A percentile compares a stretch with the other conserved stretches of the same genome.
Conservation (phyloP, 2,888 invertebrate species). For the Nycteola revayana region DNA sequence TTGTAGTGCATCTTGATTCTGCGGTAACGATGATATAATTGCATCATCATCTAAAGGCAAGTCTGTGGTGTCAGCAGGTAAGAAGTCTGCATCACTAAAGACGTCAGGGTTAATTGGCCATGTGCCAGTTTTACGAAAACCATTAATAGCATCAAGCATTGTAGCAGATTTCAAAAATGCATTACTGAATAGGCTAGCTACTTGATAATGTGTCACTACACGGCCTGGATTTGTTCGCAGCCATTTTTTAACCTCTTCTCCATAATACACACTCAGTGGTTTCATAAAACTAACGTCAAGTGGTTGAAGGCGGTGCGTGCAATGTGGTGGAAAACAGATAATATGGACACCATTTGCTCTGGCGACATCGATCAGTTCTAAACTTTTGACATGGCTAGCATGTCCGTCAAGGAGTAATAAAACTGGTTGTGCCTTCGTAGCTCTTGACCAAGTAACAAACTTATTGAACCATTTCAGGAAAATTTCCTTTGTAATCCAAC, state of each 20-base stretch:
- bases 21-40: not conserved
- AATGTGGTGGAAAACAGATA: conserved; percentile 9
- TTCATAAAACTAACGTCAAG: conserved; percentile 16
- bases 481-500: too few relatives aligned
- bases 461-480: too few relatives aligned
- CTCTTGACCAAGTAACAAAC: too few relatives aligned
- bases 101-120: conserved; percentile 24
- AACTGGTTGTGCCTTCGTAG: too few relatives aligned
- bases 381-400: too few relatives aligned
- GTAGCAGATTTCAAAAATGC: conserved; percentile 33
- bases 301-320: too few relatives aligned
- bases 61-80: too few relatives aligned
- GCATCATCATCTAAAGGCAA: too few relatives aligned
- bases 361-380: too few relatives aligned
- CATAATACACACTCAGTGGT: conserved; percentile 8
- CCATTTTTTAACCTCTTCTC: conserved; percentile 10
- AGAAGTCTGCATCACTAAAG: conserved; percentile 25
- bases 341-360: too few relatives aligned
- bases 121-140: conserved; percentile 8
- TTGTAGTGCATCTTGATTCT: not conserved
- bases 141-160: conserved; percentile 26
- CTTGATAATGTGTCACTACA: conserved; percentile 13
- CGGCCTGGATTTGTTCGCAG: conserved; percentile 2
- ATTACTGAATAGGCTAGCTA: conserved; percentile 30
- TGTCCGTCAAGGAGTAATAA: too few relatives aligned